phyloP scores from a whole-genome alignment of 2,797 vertebrate species.

The Harpagifer antarcticus region DNA sequence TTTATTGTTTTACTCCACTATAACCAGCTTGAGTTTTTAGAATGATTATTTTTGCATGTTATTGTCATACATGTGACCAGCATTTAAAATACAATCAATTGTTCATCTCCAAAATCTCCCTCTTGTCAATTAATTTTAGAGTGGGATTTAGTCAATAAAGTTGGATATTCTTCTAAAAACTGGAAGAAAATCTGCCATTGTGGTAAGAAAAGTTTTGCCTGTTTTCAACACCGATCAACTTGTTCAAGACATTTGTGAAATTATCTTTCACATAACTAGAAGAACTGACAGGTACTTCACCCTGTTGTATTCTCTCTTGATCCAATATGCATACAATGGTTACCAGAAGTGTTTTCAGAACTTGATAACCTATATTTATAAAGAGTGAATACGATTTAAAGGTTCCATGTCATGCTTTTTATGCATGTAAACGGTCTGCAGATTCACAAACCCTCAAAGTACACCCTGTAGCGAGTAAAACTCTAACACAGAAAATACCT shows the following conservation, averaged over 20 bases:
- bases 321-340: neutral
- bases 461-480: too few relatives aligned
- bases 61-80: neutral
- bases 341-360: neutral
- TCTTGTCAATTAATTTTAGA: neutral
- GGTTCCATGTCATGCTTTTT: too few relatives aligned
- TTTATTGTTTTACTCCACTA: neutral
- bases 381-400: neutral
- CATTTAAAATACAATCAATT: neutral
- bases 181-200: neutral
- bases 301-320: neutral
- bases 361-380: neutral
- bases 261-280: neutral
- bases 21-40: neutral
- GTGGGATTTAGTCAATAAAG: neutral
- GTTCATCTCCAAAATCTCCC: neutral
- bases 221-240: neutral
- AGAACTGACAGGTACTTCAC: neutral
- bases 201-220: neutral
- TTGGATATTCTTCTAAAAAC: neutral
- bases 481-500: too few relatives aligned
- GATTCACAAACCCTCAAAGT: too few relatives aligned
- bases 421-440: too few relatives aligned
- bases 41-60: neutral
- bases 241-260: neutral